phyloP scores from a whole-genome alignment of 2,888 invertebrate species.

The Coenonympha glycerion region DNA sequence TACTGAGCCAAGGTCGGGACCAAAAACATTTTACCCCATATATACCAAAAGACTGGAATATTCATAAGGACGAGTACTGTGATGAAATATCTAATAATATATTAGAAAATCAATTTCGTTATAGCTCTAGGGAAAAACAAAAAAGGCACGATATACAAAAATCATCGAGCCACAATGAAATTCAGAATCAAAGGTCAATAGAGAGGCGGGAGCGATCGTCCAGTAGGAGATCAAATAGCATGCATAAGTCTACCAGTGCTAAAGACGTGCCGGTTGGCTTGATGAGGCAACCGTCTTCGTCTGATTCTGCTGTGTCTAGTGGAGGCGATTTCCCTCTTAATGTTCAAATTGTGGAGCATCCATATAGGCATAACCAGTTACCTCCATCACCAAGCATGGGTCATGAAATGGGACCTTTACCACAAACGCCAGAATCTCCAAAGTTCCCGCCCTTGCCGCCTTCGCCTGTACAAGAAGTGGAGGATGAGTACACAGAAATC shows the following conservation, averaged over 20 bases:
- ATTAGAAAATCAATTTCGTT: slow-evolving; percentile 70
- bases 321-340: slow-evolving; percentile 77
- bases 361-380: slow-evolving; percentile 62
- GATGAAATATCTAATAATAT: slow-evolving; percentile 72
- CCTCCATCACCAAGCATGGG: slow-evolving; percentile 60
- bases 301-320: slow-evolving; percentile 71
- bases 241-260: slow-evolving; percentile 84
- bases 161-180: slow-evolving; percentile 78
- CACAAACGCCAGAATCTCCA: slow-evolving; percentile 70
- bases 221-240: slow-evolving; percentile 76
- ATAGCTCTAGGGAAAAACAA: slow-evolving; percentile 72
- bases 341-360: slow-evolving; percentile 80
- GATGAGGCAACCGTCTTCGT: slow-evolving; percentile 70
- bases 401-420: slow-evolving; percentile 67
- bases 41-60: slow-evolving; percentile 76
- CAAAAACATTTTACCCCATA: slow-evolving; percentile 72
- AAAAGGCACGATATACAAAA: slow-evolving; percentile 77
- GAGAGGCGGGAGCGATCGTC: slow-evolving; percentile 69
- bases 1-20: slow-evolving; percentile 77
- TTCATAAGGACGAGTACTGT: slow-evolving; percentile 75
- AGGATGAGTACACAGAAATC: slow-evolving; percentile 84
- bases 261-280: slow-evolving; percentile 80
- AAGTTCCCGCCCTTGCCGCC: slow-evolving; percentile 87
- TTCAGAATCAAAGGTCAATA: slow-evolving; percentile 71
- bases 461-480: slow-evolving; percentile 87